phyloP scores from a whole-genome alignment of 2,797 vertebrate genomes.

The Dromococcyx pavoninus region DNA sequence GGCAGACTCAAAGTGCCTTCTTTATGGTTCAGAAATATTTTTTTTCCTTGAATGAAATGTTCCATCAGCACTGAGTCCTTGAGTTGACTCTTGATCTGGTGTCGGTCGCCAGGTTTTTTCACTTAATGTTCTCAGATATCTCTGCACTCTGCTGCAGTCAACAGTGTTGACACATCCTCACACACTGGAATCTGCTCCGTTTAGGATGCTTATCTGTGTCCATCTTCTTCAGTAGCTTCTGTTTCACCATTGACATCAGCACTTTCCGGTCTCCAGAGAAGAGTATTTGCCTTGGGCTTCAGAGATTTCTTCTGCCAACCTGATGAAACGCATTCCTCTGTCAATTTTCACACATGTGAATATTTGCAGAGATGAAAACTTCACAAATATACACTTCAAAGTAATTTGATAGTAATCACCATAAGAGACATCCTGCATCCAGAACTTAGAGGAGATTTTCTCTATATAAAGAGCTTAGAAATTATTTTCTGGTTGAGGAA shows the following conservation, averaged over 20 bases:
- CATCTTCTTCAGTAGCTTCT: neutral
- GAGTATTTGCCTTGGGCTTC: neutral
- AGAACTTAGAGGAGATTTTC: neutral
- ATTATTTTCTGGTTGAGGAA: neutral
- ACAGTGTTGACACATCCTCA: neutral
- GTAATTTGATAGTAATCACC: neutral
- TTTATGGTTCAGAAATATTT: neutral
- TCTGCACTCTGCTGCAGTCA: neutral
- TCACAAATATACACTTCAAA: neutral
- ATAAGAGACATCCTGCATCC: neutral
- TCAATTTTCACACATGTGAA: neutral
- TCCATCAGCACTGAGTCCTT: neutral
- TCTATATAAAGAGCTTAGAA: neutral
- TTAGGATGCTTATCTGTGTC: neutral
- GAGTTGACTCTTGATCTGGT: neutral
- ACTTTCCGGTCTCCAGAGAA: neutral
- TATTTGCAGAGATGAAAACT: neutral
- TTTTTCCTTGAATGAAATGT: neutral
- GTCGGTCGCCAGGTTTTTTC: neutral
- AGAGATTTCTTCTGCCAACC: neutral
- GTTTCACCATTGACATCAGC: neutral
- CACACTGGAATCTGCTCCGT: neutral
- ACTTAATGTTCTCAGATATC: neutral
- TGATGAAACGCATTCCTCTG: neutral
- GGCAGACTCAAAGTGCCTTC: neutral